Conservation (phyloP, 2,113 vertebrate species). For the Polypterus senegalus region DNA sequence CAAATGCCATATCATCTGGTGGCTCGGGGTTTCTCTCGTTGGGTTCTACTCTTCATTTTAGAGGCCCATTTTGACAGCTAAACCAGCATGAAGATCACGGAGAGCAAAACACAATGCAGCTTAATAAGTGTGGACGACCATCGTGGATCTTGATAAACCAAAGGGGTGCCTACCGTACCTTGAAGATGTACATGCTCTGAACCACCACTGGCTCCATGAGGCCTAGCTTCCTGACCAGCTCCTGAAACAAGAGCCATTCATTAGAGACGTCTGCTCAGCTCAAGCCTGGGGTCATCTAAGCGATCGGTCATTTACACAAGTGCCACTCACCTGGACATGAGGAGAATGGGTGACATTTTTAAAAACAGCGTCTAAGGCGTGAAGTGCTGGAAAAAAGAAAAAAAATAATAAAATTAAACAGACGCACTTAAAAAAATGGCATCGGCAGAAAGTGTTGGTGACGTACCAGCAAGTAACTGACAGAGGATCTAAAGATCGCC, state of each 20-base stretch:
- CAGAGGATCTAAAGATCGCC: no score
- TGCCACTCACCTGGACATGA: conserved; percentile 70
- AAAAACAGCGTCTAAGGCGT: conserved; percentile 69
- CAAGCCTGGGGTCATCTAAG: neutral
- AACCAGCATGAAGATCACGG: neutral
- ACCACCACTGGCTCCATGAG: conserved; percentile 69
- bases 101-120: neutral
- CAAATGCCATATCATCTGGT: no score
- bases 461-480: no score
- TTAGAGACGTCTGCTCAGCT: neutral
- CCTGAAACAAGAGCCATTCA: conserved; percentile 34
- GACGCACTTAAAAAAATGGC: no score
- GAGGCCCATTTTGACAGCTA: neutral
- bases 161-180: conserved; percentile 48
- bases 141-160: conserved; percentile 62
- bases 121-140: neutral
- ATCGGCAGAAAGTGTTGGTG: no score
- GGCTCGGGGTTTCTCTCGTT: no score
- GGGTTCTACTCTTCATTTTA: neutral
- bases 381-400: conserved; percentile 55
- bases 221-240: conserved; percentile 59
- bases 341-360: conserved; percentile 65
- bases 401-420: neutral
- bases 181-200: conserved; percentile 98
- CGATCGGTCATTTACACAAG: neutral